These are phyloP conservation scores for Lasiommata megera DNA, from an alignment of 2,888 invertebrate genomes.

Conservation along the genomic window DNA sequence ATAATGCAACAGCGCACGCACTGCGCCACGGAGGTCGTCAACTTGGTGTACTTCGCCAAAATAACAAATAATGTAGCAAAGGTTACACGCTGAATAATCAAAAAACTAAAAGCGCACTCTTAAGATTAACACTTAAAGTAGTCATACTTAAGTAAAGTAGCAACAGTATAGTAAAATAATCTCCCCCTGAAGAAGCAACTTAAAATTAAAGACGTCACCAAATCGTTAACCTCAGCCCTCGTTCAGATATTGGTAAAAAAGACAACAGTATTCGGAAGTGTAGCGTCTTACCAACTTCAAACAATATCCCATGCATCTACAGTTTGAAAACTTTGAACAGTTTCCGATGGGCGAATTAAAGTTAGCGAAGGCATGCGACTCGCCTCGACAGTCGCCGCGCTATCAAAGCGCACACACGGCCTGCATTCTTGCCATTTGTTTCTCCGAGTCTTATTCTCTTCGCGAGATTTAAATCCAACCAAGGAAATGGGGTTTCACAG, in stretches of 20 bases:
- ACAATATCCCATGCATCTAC: slow-evolving; percentile 23
- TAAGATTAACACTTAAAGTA: too few relatives aligned
- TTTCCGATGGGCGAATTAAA: slow-evolving; percentile 46
- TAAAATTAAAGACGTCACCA: too few relatives aligned
- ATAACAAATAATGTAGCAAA: too few relatives aligned
- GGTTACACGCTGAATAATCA: too few relatives aligned
- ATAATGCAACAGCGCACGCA: too few relatives aligned
- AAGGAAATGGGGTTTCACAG: slow-evolving; percentile 45
- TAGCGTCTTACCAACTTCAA: slow-evolving; percentile 14
- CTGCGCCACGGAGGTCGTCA: too few relatives aligned
- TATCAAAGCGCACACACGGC: slow-evolving; percentile 57
- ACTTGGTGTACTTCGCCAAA: too few relatives aligned
- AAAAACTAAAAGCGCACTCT: too few relatives aligned
- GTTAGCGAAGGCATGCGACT: slow-evolving; percentile 46
- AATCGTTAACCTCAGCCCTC: too few relatives aligned
- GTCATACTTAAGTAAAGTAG: too few relatives aligned
- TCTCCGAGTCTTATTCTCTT: slow-evolving; percentile 58
- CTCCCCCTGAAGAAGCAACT: too few relatives aligned
- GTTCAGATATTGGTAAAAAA: background rate
- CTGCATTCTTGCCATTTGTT: slow-evolving; percentile 65
- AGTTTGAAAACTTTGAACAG: slow-evolving; percentile 22
- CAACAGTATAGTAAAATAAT: too few relatives aligned
- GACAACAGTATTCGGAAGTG: background rate
- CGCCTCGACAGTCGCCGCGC: slow-evolving; percentile 32
- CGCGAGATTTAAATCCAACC: slow-evolving; percentile 52